Base-by-base conservation (phyloP, 2,888 invertebrate genomes). In the Panopea generosa region DNA sequence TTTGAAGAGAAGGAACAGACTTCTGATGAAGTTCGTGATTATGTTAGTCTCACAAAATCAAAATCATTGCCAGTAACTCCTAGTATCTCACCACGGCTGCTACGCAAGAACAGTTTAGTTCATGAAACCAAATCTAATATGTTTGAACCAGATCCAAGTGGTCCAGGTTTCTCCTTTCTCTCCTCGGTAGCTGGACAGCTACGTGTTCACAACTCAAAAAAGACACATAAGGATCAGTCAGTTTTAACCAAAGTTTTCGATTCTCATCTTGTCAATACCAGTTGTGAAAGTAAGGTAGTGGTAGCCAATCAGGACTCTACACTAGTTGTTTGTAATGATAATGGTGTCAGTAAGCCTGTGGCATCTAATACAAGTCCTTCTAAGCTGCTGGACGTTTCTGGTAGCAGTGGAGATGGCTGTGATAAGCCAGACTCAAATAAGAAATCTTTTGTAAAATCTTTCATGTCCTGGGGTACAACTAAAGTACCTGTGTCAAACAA, bases 1-100 rank as follows among this genome's bases (percentile, higher is more conserved):
- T 11, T 33, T 11, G 33, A 33, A 7, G 6, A 33, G 4, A 4
- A 4, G 33, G 33, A 33, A 33, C 6, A 33, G 33, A 11, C 4
- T 33, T 33, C 11, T 33, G 57, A 40, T 1, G 43, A 57, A 22
- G n/a, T 4, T 18, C 4, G 29, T 2, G n/a, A 27, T 27, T 9
- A 20, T 2, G 22, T 2, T 1, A 26, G 27, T 45, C 11, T 33
- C 11, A n/a, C n/a, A n/a, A 40, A 45, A 9, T 43, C 55, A 26
- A 53, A 63, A 26, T 66, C 66, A 9, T 56, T 66, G 45, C 66
- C 66, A 16, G 47, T 29, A 6, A 66, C 66, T 7, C 66, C 66
- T 1, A 2, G 56, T 11, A 38, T 56, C 2, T 66, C 66, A 7
- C 66, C 66, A 6, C 52, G 56, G 33, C 22, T 66, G 16, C 3